Percentiles rank a stretch among this genome's conserved stretches.
Conservation (phyloP, 2,888 invertebrate genomes). For the Callosobruchus maculatus region DNA sequence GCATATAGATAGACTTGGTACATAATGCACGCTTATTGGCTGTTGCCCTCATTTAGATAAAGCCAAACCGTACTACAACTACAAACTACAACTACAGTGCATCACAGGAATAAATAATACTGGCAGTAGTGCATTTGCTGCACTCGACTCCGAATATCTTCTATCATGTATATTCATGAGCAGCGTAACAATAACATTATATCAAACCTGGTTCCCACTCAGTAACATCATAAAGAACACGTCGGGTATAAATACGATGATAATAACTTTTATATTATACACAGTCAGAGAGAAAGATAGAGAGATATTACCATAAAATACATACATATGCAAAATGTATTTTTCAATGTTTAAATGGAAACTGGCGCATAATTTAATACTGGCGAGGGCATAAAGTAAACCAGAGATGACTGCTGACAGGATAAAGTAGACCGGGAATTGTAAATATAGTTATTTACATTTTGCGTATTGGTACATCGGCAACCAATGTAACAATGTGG, state of each 20-base stretch:
- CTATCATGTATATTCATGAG: slow-evolving; percentile 17
- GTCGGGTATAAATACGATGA: slow-evolving; percentile 19
- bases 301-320: neutral
- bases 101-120: neutral
- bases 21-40: neutral
- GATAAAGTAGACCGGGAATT: neutral
- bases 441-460: neutral
- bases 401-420: neutral
- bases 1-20: neutral
- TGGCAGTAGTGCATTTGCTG: neutral
- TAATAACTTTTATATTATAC: slow-evolving; percentile 23
- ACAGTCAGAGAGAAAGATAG: neutral
- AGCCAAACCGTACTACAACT: neutral
- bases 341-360: neutral
- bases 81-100: neutral
- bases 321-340: neutral
- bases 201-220: slow-evolving; percentile 20
- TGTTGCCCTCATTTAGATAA: neutral
- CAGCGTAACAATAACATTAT: slow-evolving; percentile 19
- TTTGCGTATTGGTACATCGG: neutral
- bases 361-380: neutral
- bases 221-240: slow-evolving; percentile 19
- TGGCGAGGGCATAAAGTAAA: neutral
- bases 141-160: slow-evolving; percentile 9
- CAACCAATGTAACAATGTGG: neutral